Conservation (phyloP, 2,797 vertebrate species). For the Onychomys torridus region DNA sequence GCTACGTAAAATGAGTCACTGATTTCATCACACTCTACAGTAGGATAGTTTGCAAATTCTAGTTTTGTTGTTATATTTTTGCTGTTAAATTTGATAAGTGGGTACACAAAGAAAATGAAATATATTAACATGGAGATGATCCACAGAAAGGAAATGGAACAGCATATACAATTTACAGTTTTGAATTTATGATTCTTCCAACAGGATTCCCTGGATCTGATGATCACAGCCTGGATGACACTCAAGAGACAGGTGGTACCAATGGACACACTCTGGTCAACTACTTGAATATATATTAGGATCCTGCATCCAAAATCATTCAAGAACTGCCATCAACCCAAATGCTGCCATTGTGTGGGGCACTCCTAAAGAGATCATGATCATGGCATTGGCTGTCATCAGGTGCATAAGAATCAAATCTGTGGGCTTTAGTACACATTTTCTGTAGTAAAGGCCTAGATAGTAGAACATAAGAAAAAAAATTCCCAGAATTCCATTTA, state of each 20-base stretch:
- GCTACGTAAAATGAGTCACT: rapidly evolving
- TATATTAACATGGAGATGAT: neutral
- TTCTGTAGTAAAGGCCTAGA: too few relatives aligned
- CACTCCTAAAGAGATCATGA: neutral
- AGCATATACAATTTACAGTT: rapidly evolving
- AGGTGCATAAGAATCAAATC: neutral
- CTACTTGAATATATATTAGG: neutral
- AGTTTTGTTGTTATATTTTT: neutral
- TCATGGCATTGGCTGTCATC: neutral
- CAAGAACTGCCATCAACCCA: neutral
- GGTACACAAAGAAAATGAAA: neutral
- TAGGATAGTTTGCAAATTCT: neutral
- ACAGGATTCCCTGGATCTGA: neutral
- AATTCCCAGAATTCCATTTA: neutral
- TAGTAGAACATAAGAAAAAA: neutral
- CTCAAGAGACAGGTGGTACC: neutral
- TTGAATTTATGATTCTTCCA: neutral
- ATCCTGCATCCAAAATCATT: neutral
- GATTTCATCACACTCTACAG: neutral
- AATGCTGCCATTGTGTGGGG: neutral
- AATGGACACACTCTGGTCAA: neutral
- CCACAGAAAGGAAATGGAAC: neutral
- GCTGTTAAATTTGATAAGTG: neutral
- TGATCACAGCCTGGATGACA: neutral
- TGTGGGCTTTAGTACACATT: neutral